These are phyloP conservation scores for Protobothrops mucrosquamatus DNA, from an alignment of 2,113 vertebrate species.

Conservation along the genomic window DNA sequence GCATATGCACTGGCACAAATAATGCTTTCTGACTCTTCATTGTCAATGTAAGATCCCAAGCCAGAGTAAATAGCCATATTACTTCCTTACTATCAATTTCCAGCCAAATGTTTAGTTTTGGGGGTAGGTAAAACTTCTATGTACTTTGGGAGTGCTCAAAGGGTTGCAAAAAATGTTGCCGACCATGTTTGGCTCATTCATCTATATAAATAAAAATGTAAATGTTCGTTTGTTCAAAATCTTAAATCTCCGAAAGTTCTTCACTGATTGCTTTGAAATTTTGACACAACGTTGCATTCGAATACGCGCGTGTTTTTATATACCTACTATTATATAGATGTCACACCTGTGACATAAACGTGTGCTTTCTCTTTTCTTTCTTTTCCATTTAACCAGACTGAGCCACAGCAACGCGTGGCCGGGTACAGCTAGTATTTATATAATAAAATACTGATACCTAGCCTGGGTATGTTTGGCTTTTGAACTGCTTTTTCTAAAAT, in stretches of 20 bases:
- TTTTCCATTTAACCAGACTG: no score
- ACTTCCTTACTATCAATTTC: neutral
- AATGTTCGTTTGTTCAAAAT: no score
- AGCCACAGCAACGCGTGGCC: no score
- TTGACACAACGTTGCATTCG: no score
- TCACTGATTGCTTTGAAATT: no score
- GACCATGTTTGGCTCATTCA: neutral
- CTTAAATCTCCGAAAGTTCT: no score
- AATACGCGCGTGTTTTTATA: no score
- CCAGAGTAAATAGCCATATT: constrained; percentile 15
- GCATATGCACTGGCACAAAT: constrained; percentile 32
- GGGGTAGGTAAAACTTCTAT: neutral
- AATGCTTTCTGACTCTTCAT: constrained; percentile 27
- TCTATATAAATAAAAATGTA: no score
- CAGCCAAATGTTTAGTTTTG: neutral
- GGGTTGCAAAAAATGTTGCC: neutral
- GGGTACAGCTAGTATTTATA: neutral
- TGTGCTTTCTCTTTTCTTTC: no score
- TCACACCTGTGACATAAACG: no score
- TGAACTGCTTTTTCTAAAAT: neutral
- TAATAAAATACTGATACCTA: neutral
- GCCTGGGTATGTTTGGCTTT: neutral
- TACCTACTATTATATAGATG: no score
- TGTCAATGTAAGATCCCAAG: neutral
- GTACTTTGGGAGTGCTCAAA: neutral